These are phyloP conservation scores for Myotis myotis DNA, from an alignment of 2,797 vertebrate genomes.

Conservation along the genomic window DNA sequence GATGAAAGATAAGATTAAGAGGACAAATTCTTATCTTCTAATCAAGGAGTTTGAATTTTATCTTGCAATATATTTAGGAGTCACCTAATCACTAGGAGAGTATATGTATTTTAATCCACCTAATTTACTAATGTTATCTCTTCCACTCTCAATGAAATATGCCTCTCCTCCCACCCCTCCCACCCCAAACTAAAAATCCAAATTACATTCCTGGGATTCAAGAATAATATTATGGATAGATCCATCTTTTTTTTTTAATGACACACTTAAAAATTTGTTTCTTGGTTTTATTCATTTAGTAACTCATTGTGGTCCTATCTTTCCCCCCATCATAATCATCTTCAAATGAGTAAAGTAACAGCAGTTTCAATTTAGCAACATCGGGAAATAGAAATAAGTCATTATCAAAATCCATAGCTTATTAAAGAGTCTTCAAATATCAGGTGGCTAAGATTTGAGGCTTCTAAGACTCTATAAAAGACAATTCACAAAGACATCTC, in stretches of 20 bases:
- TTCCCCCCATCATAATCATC: not conserved
- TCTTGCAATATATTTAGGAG: not conserved
- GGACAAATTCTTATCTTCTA: not conserved
- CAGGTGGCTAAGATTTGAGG: not conserved
- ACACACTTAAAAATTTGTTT: not conserved
- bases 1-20: not conserved
- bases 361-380: not conserved
- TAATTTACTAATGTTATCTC: not conserved
- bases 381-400: not conserved
- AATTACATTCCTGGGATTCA: not conserved
- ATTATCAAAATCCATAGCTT: not conserved
- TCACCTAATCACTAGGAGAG: not conserved
- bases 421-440: not conserved
- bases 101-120: not conserved
- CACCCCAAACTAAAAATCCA: not conserved
- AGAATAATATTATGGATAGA: not conserved
- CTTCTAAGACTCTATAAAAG: not conserved
- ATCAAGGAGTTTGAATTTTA: not conserved
- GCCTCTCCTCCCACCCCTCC: no score
- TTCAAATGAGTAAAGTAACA: conserved; percentile 13
- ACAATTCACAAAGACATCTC: not conserved
- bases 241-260: not conserved
- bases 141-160: not conserved
- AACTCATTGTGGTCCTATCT: not conserved
- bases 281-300: not conserved